phyloP scores from a whole-genome alignment of 2,113 vertebrate species.

The Antechinus flavipes region DNA sequence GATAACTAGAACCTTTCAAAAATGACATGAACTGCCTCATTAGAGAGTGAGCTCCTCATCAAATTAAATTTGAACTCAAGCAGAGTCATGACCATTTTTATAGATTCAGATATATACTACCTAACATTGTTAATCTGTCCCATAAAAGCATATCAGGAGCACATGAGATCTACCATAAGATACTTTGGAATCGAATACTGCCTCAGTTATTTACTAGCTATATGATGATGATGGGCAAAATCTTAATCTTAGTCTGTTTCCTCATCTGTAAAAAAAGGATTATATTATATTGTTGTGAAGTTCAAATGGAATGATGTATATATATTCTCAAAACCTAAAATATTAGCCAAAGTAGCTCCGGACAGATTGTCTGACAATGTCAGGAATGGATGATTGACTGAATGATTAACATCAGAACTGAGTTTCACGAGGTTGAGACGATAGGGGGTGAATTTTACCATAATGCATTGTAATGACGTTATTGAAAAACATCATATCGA shows the following conservation, averaged over 20 bases:
- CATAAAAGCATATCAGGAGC: not conserved
- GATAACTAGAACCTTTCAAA: not conserved
- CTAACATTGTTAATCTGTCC: not conserved
- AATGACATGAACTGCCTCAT: not conserved
- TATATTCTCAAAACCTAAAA: not conserved
- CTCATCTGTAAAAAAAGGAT: not conserved
- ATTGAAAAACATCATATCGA: not conserved
- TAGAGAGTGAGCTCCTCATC: not conserved
- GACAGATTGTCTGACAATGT: not conserved
- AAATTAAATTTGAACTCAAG: not conserved
- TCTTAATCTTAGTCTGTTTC: not conserved
- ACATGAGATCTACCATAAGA: not conserved
- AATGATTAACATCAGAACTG: not conserved
- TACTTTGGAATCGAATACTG: not conserved
- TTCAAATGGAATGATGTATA: not conserved
- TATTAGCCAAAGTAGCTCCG: not conserved
- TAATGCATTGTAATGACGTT: not conserved
- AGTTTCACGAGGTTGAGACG: not conserved
- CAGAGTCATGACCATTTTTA: not conserved
- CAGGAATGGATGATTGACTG: not conserved
- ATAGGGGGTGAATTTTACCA: not conserved
- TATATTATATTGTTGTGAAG: not conserved
- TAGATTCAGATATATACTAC: not conserved
- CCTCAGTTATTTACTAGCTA: not conserved
- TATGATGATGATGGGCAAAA: not conserved